Base-by-base conservation (phyloP, 2,113 vertebrate species). In the Alectura lathami region DNA sequence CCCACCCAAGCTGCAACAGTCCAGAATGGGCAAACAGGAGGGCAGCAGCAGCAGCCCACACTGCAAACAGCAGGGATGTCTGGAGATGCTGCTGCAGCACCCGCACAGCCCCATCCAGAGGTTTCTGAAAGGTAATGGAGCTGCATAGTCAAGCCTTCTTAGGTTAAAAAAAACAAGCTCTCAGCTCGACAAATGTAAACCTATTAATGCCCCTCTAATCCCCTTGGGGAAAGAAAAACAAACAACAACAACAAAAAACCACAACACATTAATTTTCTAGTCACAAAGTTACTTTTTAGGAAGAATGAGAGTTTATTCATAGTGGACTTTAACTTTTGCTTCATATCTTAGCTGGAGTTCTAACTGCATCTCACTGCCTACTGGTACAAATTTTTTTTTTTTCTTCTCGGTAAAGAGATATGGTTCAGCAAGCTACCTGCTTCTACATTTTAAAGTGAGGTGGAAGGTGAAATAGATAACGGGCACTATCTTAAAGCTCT, bases 111-210 rank as follows among this genome's bases (percentile, higher is more conserved):
- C 59, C 98, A 98, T 91, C 94, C 98, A 14, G 99, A 99, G 95
- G 98, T 99, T 89, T 98, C 98, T 62, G 99, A 99, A 98, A 99
- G 99, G 99, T 99, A 98, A 77, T 21, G 24, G 24, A 11, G 1
- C 54, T n/a, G 32, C 26, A 13, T 0, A 22, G 29, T 40, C 29
- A 36, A 56, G 47, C 66, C 48, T 75, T 3, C 17, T 68, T 60
- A 0, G 3, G n/a, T 27, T 51, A 9, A 17, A 53, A 69, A 51
- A 40, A 9, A 22, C 22, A 30, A 9, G 12, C 40, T 24, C 20
- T 56, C 16, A 22, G 20, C 76, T 90, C 56, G 50, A 0, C 64
- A 53, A 4, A 9, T 0, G 8, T 8, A 42, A 45, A 27, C 9
- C 22, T 70, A 2, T 2, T 21, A 32, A 42, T 26, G 51, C 9